These are phyloP conservation scores for Pelobates cultripes DNA, from an alignment of 2,797 vertebrate species.

Conservation along the genomic window DNA sequence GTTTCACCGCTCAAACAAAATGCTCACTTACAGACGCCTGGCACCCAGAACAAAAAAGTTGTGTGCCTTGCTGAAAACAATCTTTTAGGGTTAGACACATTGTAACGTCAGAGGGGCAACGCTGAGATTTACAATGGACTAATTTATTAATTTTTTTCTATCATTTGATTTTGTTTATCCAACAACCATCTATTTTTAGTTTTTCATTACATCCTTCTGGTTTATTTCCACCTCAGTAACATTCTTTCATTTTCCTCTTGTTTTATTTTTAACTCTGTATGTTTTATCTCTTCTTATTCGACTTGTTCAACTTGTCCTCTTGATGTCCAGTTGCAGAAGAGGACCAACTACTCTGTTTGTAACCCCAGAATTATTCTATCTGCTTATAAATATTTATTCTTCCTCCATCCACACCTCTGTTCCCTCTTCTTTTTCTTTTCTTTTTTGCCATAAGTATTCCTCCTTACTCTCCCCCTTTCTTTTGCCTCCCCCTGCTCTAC, in stretches of 20 bases:
- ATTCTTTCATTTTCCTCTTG: background rate
- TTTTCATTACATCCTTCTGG: too few species aligned
- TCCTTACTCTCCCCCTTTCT: constrained; percentile 2
- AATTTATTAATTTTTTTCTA: too few species aligned
- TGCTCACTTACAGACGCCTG: too few species aligned
- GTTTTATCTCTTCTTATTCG: too few species aligned
- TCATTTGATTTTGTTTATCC: too few species aligned
- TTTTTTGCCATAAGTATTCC: background rate
- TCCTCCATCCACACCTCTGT: background rate
- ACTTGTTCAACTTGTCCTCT: background rate
- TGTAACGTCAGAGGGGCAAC: too few species aligned
- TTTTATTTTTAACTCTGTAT: too few species aligned
- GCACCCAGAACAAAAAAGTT: too few species aligned
- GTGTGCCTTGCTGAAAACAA: too few species aligned
- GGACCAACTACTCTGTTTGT: background rate
- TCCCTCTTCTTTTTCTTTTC: background rate
- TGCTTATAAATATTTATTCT: background rate
- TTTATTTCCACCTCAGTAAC: too few species aligned
- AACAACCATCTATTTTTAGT: too few species aligned
- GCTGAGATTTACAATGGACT: background rate
- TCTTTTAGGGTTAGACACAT: too few species aligned
- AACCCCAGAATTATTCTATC: background rate
- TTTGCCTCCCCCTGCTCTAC: background rate
- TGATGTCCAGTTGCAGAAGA: background rate
- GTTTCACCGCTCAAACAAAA: constrained; percentile 15